Conservation (phyloP, 2,888 invertebrate genomes). For the Phymatocera aterrima region DNA sequence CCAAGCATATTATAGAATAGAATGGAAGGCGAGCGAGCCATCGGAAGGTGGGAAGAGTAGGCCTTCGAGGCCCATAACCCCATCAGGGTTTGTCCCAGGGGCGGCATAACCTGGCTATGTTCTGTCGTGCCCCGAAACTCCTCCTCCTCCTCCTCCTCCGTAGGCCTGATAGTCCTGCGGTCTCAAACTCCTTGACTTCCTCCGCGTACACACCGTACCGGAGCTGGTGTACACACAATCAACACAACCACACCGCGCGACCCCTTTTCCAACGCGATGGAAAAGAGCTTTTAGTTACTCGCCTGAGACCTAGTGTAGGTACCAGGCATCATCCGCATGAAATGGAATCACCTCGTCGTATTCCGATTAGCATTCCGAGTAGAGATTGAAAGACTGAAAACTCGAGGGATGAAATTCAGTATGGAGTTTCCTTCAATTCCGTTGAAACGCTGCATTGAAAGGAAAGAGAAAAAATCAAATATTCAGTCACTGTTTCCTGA, state of each 20-base stretch:
- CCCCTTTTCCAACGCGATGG: constrained; percentile 60
- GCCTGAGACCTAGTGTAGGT: constrained; percentile 64
- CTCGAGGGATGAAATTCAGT: not conserved
- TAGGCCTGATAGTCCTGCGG: constrained; percentile 64
- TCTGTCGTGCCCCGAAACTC: constrained; percentile 52
- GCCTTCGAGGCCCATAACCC: constrained; percentile 79
- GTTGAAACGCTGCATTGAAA: not conserved
- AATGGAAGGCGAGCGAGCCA: constrained; percentile 71
- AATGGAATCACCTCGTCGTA: constrained; percentile 65
- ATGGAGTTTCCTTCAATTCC: not conserved
- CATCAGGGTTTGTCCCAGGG: constrained; percentile 75
- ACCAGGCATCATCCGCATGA: constrained; percentile 63
- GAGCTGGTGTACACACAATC: not conserved
- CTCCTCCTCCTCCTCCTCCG: no score
- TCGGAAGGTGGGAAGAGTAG: constrained; percentile 71
- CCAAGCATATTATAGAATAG: constrained; percentile 71
- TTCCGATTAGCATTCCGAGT: constrained; percentile 52
- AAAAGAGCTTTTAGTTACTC: constrained; percentile 69
- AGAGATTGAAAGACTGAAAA: constrained; percentile 41
- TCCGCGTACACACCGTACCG: not conserved
- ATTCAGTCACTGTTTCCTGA: not conserved
- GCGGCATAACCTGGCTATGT: constrained; percentile 65
- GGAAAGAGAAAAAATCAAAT: not conserved
- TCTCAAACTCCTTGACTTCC: constrained; percentile 54
- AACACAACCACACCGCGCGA: not conserved